Conservation (phyloP, 2,797 vertebrate species). For the Sebastolobus altivelis region DNA sequence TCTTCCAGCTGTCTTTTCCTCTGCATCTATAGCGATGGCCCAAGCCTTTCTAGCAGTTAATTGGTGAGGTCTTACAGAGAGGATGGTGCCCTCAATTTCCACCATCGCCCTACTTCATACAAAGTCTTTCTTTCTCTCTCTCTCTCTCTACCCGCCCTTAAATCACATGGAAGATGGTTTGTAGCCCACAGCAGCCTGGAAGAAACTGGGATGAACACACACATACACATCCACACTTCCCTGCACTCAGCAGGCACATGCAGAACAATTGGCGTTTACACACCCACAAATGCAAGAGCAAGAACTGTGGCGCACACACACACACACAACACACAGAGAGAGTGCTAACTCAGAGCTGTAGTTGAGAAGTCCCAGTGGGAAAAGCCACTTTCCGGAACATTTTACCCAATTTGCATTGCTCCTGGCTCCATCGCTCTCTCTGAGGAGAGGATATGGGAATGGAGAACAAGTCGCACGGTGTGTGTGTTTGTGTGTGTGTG, state of each 20-base stretch:
- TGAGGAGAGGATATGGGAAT: slow-evolving; percentile 58
- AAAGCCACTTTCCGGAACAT: slow-evolving; percentile 82
- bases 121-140: neutral
- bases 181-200: slow-evolving; percentile 16
- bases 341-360: slow-evolving; percentile 66
- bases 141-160: neutral
- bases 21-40: neutral
- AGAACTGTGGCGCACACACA: slow-evolving; percentile 12
- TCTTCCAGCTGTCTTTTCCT: neutral
- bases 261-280: slow-evolving; percentile 47
- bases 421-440: slow-evolving; percentile 72
- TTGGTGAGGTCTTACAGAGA: slow-evolving; percentile 48
- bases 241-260: slow-evolving; percentile 31
- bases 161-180: slow-evolving; percentile 27
- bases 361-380: slow-evolving; percentile 76
- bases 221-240: slow-evolving; percentile 18
- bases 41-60: slow-evolving; percentile 42
- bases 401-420: slow-evolving; percentile 85
- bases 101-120: slow-evolving; percentile 10
- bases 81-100: slow-evolving; percentile 51
- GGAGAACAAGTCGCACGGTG: slow-evolving; percentile 44
- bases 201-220: slow-evolving; percentile 20
- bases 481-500: slow-evolving; percentile 7
- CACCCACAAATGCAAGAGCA: slow-evolving; percentile 29
- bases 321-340: slow-evolving; percentile 8